Evolutionary conservation across 2,888 invertebrate species (phyloP), one percentile per base, ranked within the genome.

Genomic region (Xestia sexstrigata): DNA sequence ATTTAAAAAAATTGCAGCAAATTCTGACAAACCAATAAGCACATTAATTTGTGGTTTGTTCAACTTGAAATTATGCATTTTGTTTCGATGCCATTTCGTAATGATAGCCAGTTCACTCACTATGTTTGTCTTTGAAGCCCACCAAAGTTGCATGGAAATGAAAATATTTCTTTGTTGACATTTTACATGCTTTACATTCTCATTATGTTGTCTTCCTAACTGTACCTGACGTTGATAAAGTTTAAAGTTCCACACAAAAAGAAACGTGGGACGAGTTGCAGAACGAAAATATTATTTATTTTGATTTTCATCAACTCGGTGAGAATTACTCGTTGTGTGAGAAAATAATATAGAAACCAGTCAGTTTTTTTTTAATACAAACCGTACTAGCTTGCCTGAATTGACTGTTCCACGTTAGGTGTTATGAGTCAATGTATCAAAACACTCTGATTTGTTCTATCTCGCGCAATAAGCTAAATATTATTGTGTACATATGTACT

Each of bases 401-500:
- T 65, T 49, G 62, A 66, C 39, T 65, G 30, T 52, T 62, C 17
- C n/a, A 30, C 23, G 15, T 45, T 15, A 55, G 6, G 9, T 73
- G 1, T 42, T 70, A 78, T 77, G 68, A 76, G 52, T 81, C 70
- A 76, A 63, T 69, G 35, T 72, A 72, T 74, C 75, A 74, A 81
- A 78, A 77, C 67, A 65, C 66, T 79, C 83, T 68, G 62, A 81
- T 88, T 82, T 45, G 66, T 80, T 83, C 67, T 72, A 82, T 9
- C 20, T 74, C 20, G 39, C 60, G 62, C 65, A 73, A 67, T 71
- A 76, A 71, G 63, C 49, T 49, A 55, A 71, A 76, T 70, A 75
- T 79, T 77, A 52, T 26, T 78, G 75, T 70, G 72, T 77, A 70
- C 11, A 13, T 42, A 35, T 39, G n/a, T 72, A 52, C 52, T 67